These are phyloP conservation scores for Camponotus vicinus DNA, from an alignment of 1,140 invertebrate species.

Conservation along the genomic window DNA sequence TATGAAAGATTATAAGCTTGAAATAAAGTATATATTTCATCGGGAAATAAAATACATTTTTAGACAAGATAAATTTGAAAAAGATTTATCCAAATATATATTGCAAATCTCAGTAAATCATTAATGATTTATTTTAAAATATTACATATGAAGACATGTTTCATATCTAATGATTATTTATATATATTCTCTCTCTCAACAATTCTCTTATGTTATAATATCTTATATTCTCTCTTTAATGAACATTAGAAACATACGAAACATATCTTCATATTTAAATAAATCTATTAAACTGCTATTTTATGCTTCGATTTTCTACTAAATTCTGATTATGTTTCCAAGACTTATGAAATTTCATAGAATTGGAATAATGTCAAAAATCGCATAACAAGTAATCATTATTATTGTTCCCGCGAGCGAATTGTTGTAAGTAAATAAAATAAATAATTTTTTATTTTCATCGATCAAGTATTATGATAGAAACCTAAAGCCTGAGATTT, in stretches of 20 bases:
- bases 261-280: neutral
- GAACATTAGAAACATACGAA: neutral
- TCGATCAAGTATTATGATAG: neutral
- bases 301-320: neutral
- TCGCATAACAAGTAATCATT: conserved; percentile 34
- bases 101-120: neutral
- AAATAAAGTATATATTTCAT: neutral
- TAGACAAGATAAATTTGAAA: neutral
- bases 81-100: neutral
- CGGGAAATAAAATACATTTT: neutral
- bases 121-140: neutral
- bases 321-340: neutral
- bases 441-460: neutral
- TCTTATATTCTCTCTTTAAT: too few relatives aligned
- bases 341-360: conserved; percentile 50
- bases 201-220: too few relatives aligned
- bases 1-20: neutral
- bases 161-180: neutral
- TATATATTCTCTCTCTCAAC: too few relatives aligned
- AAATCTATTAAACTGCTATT: neutral
- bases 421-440: conserved; percentile 37
- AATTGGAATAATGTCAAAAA: conserved; percentile 51
- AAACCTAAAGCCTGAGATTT: neutral
- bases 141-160: too few relatives aligned
- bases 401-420: neutral